Evolutionary conservation across 37 sponge, comb jelly and placozoan genomes (phyloP), one percentile per base, ranked within the genome.

Genomic region (Chondrosia reniformis): DNA sequence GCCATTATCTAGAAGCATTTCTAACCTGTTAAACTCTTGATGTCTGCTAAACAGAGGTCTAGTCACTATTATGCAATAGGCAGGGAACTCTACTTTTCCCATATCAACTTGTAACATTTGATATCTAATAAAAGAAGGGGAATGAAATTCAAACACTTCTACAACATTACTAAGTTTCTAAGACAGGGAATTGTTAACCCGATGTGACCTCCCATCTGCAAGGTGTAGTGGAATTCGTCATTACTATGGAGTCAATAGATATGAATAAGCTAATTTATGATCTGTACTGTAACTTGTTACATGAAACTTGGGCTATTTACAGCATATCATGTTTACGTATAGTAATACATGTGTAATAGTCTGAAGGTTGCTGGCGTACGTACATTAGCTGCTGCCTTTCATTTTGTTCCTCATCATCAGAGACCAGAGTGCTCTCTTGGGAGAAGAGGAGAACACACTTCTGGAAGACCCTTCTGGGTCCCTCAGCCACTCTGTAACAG

Each of bases 1-100:
- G 19, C 15, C 34, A 32, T n/a, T n/a, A n/a, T n/a, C n/a, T n/a
- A 63, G 39, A 67, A 4, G 27, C 33, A 57, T 13, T 59, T 31
- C 62, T 28, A 66, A 89, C 94, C 62, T 79, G 13, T 56, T 67
- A 86, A 89, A 88, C 2, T 86, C 77, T 63, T 93, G 84, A 9
- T 22, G 34, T 27, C 84, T 57, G 1, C 52, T 0, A 46, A 93
- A 93, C n/a, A 93, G 74, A 19, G 90, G 81, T 31, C 46, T 27
- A 7, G 87, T 75, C 9, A 79, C 64, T 36, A 31, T 45, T 19
- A 93, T 67, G 25, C 79, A 79, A 83, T 89, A 93, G 17, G 76
- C 67, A 24, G 84, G 79, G 33, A 62, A 93, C 37, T 82, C 79
- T 46, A 76, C 28, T 21, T 33, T 28, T 22, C 94, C 91, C n/a